A percentile compares a stretch with the other conserved stretches of the same genome.
phyloP scores from a whole-genome alignment of 2,888 invertebrate species.

The Coelopa pilipes region DNA sequence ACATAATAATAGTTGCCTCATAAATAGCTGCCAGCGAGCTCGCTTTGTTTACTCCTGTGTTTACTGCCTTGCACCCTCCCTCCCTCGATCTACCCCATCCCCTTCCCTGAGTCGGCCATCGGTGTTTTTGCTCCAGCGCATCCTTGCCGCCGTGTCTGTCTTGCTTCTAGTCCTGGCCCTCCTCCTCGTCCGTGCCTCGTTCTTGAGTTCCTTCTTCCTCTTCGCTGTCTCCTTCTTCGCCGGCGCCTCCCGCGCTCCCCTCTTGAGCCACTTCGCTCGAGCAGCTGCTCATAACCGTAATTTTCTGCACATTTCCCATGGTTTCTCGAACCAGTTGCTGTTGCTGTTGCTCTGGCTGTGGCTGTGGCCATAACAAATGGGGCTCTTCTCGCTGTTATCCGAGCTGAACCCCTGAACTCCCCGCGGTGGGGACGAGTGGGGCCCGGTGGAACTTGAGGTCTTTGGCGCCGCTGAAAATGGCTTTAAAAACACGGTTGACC shows the following conservation, averaged over 20 bases:
- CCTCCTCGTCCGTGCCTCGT: too few relatives aligned
- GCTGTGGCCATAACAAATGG: slow-evolving; percentile 8
- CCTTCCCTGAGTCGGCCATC: too few relatives aligned
- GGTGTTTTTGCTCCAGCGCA: too few relatives aligned
- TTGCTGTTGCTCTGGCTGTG: too few relatives aligned
- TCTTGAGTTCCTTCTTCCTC: too few relatives aligned
- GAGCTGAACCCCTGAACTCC: too few relatives aligned
- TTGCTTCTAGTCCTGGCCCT: too few relatives aligned
- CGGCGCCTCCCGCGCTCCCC: neutral
- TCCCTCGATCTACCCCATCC: neutral
- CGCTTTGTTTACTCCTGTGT: neutral
- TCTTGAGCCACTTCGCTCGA: neutral
- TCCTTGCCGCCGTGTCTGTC: too few relatives aligned
- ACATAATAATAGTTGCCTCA: neutral
- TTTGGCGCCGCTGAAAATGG: too few relatives aligned
- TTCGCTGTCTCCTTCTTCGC: neutral
- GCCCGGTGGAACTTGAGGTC: too few relatives aligned
- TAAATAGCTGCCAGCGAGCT: neutral
- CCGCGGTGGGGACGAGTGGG: too few relatives aligned
- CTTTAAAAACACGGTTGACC: too few relatives aligned
- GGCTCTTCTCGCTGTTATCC: slow-evolving; percentile 4
- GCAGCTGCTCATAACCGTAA: slow-evolving; percentile 11
- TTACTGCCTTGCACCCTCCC: neutral
- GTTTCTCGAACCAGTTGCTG: neutral
- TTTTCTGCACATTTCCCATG: slow-evolving; percentile 11